Conservation (phyloP, 2,113 vertebrate genomes). For the Labeo catla region DNA sequence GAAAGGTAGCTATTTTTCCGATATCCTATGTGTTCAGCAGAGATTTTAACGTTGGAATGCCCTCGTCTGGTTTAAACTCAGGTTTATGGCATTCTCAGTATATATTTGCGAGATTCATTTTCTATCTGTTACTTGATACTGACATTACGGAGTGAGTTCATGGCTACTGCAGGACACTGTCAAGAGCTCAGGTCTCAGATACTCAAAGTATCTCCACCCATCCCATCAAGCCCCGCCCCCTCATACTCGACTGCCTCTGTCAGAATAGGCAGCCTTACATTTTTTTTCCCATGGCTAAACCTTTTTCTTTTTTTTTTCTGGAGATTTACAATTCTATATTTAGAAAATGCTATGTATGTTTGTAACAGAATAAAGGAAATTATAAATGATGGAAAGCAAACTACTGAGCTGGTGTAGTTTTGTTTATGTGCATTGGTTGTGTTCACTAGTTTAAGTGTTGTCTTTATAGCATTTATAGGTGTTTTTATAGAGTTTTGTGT, state of each 20-base stretch:
- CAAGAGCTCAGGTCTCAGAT: conserved; percentile 43
- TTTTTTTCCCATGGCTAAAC: conserved; percentile 26
- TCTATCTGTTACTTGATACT: conserved; percentile 44
- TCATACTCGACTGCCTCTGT: conserved; percentile 33
- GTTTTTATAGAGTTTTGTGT: too few relatives aligned
- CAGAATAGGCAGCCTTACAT: conserved; percentile 39
- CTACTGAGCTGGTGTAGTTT: conserved; percentile 1
- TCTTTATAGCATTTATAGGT: neutral
- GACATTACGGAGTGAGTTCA: conserved; percentile 15
- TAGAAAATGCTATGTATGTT: conserved; percentile 69
- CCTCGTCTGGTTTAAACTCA: conserved; percentile 52
- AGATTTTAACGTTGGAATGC: conserved; percentile 36
- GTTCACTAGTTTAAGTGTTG: neutral
- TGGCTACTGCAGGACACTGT: conserved; percentile 33
- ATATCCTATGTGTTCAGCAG: conserved; percentile 19
- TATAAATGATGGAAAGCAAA: conserved; percentile 62
- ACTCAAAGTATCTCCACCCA: conserved; percentile 30
- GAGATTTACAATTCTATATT: conserved; percentile 67
- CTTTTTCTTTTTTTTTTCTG: conserved; percentile 41
- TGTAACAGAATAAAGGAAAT: conserved; percentile 67
- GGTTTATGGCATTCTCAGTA: conserved; percentile 48
- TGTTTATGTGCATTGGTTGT: neutral
- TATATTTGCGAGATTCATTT: conserved; percentile 24
- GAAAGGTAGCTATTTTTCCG: conserved; percentile 49
- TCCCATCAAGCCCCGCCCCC: conserved; percentile 15